phyloP scores from a whole-genome alignment of 2,797 vertebrate species.

The Neomorphus geoffroyi region DNA sequence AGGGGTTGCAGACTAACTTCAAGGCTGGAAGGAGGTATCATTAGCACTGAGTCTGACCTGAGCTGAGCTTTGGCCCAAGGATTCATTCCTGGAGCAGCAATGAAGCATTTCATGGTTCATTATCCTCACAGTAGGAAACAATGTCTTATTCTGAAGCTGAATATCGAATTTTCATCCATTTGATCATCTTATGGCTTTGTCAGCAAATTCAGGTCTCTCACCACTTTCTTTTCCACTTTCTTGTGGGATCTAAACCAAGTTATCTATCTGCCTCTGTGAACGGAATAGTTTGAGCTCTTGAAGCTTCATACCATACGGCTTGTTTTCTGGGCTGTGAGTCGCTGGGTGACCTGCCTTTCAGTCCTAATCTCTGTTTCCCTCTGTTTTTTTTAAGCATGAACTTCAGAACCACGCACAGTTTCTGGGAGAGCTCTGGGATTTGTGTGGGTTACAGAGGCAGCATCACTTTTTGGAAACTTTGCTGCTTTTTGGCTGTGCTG shows the following conservation, averaged over 20 bases:
- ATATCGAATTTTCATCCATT: background rate
- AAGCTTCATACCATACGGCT: background rate
- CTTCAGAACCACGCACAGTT: background rate
- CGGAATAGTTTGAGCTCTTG: background rate
- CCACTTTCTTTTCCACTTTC: background rate
- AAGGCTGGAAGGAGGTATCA: background rate
- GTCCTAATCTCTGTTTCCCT: background rate
- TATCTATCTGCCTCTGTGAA: background rate
- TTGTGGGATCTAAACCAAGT: background rate
- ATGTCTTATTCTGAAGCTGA: slow-evolving; percentile 3
- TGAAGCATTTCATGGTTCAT: slow-evolving; percentile 45
- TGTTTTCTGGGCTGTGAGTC: background rate
- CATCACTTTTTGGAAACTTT: background rate
- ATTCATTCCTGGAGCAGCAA: slow-evolving; percentile 3
- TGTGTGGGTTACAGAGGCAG: background rate
- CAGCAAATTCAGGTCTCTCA: slow-evolving; percentile 3
- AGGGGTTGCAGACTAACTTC: background rate
- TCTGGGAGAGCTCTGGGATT: background rate
- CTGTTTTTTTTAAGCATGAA: background rate
- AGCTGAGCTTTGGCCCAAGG: slow-evolving; percentile 41
- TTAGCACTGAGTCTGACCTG: slow-evolving; percentile 44
- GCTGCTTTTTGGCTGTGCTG: slow-evolving; percentile 14
- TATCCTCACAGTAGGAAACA: slow-evolving; percentile 39
- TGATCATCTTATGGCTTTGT: slow-evolving; percentile 3
- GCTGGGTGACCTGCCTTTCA: background rate